Evolutionary conservation across 1,140 invertebrate species (phyloP).

Genomic region (Rhagoletis zephyria): DNA sequence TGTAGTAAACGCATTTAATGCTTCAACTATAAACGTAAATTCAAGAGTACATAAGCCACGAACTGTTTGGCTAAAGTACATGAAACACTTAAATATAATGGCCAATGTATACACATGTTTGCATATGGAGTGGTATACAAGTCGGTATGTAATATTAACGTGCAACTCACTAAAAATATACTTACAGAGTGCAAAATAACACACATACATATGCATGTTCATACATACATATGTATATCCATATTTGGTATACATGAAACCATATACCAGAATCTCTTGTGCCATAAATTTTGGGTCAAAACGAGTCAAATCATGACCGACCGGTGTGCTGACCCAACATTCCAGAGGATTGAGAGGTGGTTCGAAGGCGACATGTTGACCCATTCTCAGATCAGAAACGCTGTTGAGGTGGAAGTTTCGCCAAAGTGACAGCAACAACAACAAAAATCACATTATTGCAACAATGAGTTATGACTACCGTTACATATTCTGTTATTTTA

Average conservation of each 20-base stretch:
- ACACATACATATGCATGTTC: too few relatives aligned
- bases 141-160: not conserved
- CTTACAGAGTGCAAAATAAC: not conserved
- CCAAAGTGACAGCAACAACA: not conserved
- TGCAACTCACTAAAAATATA: not conserved
- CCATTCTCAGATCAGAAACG: not conserved
- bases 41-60: constrained; percentile 46
- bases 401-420: not conserved
- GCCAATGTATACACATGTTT: constrained; percentile 47
- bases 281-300: constrained; percentile 42
- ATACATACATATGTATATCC: too few relatives aligned
- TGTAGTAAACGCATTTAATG: constrained; percentile 22
- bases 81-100: constrained; percentile 49
- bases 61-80: constrained; percentile 28
- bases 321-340: not conserved
- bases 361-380: not conserved
- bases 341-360: not conserved
- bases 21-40: constrained; percentile 40
- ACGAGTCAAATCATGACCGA: constrained; percentile 27
- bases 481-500: not conserved
- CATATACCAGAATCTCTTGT: not conserved
- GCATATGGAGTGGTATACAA: not conserved
- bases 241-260: constrained; percentile 27
- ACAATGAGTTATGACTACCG: constrained; percentile 13
- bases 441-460: not conserved